phyloP scores from a whole-genome alignment of 2,797 vertebrate species.

The Botia almorhae region DNA sequence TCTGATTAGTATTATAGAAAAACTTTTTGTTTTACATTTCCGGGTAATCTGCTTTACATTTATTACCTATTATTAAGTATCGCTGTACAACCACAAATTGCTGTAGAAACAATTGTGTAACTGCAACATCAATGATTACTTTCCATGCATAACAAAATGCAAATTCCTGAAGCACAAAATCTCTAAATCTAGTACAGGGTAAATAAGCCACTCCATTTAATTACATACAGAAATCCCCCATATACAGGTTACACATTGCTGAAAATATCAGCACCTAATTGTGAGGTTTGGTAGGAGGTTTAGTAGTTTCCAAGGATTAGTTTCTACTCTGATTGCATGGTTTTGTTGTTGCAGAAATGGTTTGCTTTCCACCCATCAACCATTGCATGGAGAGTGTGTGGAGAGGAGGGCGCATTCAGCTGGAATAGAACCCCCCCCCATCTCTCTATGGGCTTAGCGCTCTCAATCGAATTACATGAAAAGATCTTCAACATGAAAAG shows the following conservation, averaged over 20 bases:
- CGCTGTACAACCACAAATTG: background rate
- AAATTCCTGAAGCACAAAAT: constrained; percentile 5
- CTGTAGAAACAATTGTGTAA: too few relatives aligned
- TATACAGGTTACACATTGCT: constrained; percentile 9
- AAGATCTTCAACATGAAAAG: constrained; percentile 58
- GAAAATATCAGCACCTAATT: constrained; percentile 45
- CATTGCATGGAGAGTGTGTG: constrained; percentile 38
- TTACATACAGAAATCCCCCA: constrained; percentile 5
- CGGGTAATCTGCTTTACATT: constrained; percentile 14
- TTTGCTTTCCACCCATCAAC: constrained; percentile 54
- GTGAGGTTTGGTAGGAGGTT: constrained; percentile 40
- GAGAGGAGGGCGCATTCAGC: constrained; percentile 42
- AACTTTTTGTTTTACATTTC: background rate
- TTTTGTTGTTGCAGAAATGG: constrained; percentile 50
- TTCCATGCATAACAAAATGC: background rate
- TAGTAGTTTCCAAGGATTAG: constrained; percentile 49
- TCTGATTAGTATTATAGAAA: constrained; percentile 10
- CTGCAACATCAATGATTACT: background rate
- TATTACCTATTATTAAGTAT: background rate
- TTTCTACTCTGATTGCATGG: constrained; percentile 44
- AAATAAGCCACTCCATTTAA: constrained; percentile 15
- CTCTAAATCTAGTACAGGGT: constrained; percentile 12
- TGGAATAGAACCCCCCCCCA: constrained; percentile 50
- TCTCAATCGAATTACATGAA: constrained; percentile 63
- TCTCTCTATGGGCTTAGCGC: constrained; percentile 57